Base-by-base conservation (phyloP, 2,113 vertebrate species). In the Pteropus alecto region DNA sequence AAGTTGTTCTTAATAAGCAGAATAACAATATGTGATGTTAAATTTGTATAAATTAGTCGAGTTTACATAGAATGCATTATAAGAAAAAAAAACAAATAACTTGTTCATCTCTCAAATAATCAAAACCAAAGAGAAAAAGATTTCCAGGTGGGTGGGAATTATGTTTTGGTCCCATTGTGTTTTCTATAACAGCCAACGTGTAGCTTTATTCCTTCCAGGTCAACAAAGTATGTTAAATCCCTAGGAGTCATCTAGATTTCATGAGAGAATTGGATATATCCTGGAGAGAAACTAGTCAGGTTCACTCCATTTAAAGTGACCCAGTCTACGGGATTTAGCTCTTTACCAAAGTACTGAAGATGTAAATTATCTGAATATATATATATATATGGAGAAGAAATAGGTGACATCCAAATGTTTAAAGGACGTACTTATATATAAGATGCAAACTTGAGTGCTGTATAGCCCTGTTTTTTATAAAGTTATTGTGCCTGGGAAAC, bases 151-250 rank as follows among this genome's bases (percentile, higher is more conserved):
- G 95, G 18, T 85, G 68, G 92, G 11, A 95, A 87, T 95, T 58
- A 92, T 94, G 19, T 91, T 89, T 96, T 91, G 96, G 28, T 10
- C 24, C 48, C 35, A 83, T 11, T 77, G 63, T 93, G 70, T 93
- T 93, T 97, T 96, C 61, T 93, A 26, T 71, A 97, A 97, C 46
- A 96, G 83, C 18, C 81, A 58, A 93, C 82, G 12, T 91, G 30
- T 96, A 74, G 60, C 26, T 78, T 90, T 82, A 96, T 73, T 48
- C 9, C 83, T 98, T 98, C n/a, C 46, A 97, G 60, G 86, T 97
- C 76, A 98, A 43, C 74, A 90, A 97, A 96, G 81, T 73, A 96
- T 96, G 84, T 97, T 46, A 96, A 65, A 14, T 97, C 51, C 84
- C 3, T 41, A 54, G 84, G 6, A 93, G 38, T 97, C 88, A 96